phyloP scores from a whole-genome alignment of 2,797 vertebrate species.

The Alca torda region DNA sequence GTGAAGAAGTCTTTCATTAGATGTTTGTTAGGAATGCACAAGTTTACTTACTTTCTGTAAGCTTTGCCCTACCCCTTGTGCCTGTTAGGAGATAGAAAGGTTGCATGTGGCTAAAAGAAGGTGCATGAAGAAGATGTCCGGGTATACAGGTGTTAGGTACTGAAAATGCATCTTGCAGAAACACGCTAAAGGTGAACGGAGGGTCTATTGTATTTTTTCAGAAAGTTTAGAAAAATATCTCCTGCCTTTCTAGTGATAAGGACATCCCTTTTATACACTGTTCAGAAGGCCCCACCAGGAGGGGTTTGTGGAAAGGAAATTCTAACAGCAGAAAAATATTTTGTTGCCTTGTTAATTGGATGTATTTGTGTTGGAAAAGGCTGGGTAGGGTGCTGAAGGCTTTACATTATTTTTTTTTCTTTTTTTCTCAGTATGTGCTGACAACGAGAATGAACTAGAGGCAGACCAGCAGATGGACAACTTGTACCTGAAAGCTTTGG shows the following conservation, averaged over 20 bases:
- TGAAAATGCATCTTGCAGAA: background rate
- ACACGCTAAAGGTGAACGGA: background rate
- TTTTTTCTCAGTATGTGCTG: conserved; percentile 75
- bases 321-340: background rate
- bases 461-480: conserved; percentile 89
- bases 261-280: background rate
- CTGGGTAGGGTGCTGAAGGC: background rate
- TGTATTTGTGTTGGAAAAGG: background rate
- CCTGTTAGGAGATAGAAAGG: background rate
- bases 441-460: conserved; percentile 75
- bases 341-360: background rate
- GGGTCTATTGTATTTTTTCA: background rate
- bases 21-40: background rate
- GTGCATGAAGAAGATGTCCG: background rate
- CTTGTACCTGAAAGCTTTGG: conserved; percentile 94
- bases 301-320: background rate
- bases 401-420: background rate
- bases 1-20: background rate
- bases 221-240: background rate
- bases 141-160: background rate
- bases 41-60: background rate
- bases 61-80: background rate
- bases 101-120: background rate
- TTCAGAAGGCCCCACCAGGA: background rate
- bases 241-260: background rate